Evolutionary conservation across 2,113 vertebrate species (phyloP).

Genomic region (Brachirus orientalis): DNA sequence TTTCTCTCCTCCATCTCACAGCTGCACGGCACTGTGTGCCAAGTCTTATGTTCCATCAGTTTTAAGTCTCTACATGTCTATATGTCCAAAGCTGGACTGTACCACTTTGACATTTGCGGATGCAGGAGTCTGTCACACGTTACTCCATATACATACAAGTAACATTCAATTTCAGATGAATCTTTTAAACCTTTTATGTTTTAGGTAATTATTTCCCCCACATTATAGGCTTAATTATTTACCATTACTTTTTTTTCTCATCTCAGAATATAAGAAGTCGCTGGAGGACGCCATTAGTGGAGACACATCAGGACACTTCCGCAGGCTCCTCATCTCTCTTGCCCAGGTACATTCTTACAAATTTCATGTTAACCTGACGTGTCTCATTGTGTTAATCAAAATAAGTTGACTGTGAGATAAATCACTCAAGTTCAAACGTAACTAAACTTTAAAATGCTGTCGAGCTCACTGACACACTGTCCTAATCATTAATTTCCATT

Average conservation of each 20-base stretch:
- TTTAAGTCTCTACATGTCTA: neutral
- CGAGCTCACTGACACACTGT: too few species aligned
- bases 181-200: too few species aligned
- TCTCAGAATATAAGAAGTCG: conserved; percentile 90
- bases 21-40: neutral
- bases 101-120: neutral
- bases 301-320: conserved; percentile 97
- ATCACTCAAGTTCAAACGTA: too few species aligned
- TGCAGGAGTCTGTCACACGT: too few species aligned
- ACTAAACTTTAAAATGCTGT: too few species aligned
- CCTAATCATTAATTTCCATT: too few species aligned
- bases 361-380: neutral
- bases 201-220: too few species aligned
- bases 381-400: too few species aligned
- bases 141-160: too few species aligned
- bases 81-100: neutral
- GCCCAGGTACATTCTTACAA: conserved; percentile 87
- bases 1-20: conserved; percentile 15
- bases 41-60: neutral
- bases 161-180: too few species aligned
- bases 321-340: conserved; percentile 93
- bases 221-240: neutral
- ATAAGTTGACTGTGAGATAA: too few species aligned
- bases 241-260: conserved; percentile 11
- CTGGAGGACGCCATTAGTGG: conserved; percentile 92